Percentiles rank a stretch among this genome's conserved stretches.
Conservation (phyloP, 2,888 invertebrate genomes). For the Geophilus truncorum region DNA sequence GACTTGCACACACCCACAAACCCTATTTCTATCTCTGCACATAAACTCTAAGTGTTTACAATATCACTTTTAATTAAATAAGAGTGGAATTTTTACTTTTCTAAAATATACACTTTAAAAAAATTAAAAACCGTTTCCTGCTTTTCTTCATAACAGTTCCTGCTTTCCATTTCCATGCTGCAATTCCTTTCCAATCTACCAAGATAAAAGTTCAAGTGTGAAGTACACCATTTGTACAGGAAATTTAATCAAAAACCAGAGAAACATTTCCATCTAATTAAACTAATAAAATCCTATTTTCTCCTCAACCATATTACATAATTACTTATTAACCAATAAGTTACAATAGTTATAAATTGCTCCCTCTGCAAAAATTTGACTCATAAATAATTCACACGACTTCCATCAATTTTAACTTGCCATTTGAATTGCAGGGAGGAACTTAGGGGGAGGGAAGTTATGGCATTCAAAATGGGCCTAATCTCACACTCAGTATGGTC, state of each 20-base stretch:
- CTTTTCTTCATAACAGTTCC: background rate
- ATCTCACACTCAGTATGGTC: background rate
- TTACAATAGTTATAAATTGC: background rate
- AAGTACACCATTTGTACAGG: background rate
- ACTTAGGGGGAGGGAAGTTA: background rate
- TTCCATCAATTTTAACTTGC: background rate
- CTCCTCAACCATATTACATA: background rate
- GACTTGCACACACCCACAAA: background rate
- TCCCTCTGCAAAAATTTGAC: background rate
- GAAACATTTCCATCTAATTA: background rate
- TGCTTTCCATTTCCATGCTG: background rate
- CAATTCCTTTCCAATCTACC: background rate
- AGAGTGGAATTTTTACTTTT: background rate
- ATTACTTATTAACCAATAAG: background rate
- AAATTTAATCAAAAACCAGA: background rate
- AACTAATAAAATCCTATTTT: background rate
- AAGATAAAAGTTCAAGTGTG: conserved; percentile 5
- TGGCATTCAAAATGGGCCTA: background rate
- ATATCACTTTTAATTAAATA: background rate
- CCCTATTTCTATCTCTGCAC: background rate
- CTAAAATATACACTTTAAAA: background rate
- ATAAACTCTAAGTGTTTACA: background rate
- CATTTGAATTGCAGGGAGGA: background rate
- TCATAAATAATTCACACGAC: conserved; percentile 4
- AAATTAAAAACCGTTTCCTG: background rate